Conservation (phyloP, 1,140 invertebrate species). For the Bombyx mandarina region DNA sequence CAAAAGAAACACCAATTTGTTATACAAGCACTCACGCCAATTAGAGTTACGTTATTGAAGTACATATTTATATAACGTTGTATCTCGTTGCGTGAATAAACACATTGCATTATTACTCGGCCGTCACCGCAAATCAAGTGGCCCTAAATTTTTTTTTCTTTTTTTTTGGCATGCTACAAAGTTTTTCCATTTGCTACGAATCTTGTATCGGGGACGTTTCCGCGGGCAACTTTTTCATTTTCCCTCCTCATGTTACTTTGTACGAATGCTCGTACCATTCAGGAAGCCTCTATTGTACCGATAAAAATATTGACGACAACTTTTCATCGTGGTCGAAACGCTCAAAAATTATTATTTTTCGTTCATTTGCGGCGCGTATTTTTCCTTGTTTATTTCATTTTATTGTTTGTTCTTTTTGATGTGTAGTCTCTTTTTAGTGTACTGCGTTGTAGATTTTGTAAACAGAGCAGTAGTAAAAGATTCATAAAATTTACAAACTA, state of each 20-base stretch:
- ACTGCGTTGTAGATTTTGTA: too few relatives aligned
- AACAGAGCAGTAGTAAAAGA: too few relatives aligned
- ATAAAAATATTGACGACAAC: constrained; percentile 36
- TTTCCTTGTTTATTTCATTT: not conserved
- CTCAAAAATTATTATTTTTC: constrained; percentile 6
- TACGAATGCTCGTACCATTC: constrained; percentile 21
- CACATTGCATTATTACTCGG: too few relatives aligned
- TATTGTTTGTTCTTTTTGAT: too few relatives aligned
- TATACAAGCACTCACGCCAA: too few relatives aligned
- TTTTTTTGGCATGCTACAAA: constrained; percentile 26
- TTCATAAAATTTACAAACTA: too few relatives aligned
- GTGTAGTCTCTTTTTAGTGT: too few relatives aligned
- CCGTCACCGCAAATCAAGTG: too few relatives aligned
- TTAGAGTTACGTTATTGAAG: too few relatives aligned
- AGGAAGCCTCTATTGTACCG: constrained; percentile 28
- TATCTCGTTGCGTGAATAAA: too few relatives aligned
- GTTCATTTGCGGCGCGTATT: not conserved
- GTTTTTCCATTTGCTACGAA: constrained; percentile 34
- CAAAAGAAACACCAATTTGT: too few relatives aligned
- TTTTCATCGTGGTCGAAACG: constrained; percentile 13
- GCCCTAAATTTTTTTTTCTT: constrained; percentile 2
- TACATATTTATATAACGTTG: too few relatives aligned
- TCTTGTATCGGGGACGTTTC: constrained; percentile 33
- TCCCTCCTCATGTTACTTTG: constrained; percentile 28
- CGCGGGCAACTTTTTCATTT: constrained; percentile 41